A percentile compares a stretch with the other conserved stretches of the same genome.
Conservation (phyloP, 2,888 invertebrate genomes). For the Archaeoteleia sp. region DNA sequence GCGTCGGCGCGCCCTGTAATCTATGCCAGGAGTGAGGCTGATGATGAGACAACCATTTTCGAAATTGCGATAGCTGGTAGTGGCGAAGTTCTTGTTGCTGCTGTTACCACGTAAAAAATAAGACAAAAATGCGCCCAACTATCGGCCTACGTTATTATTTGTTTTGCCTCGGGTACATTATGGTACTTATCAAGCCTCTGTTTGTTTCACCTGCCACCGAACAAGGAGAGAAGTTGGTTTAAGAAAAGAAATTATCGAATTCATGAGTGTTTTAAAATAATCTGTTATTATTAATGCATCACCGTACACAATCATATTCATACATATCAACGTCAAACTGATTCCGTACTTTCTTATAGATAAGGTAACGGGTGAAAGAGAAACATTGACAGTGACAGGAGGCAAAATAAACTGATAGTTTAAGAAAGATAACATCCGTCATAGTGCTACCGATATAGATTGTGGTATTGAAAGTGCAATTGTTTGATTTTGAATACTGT, state of each 20-base stretch:
- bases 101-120: conserved; percentile 58
- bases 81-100: conserved; percentile 53
- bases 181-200: conserved; percentile 67
- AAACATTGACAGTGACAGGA: too few relatives aligned
- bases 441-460: too few relatives aligned
- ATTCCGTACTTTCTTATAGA: too few relatives aligned
- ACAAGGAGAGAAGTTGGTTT: conserved; percentile 39
- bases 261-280: conserved; percentile 32
- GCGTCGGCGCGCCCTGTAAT: conserved; percentile 73
- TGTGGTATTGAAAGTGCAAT: too few relatives aligned
- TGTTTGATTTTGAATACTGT: too few relatives aligned
- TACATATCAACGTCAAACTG: too few relatives aligned
- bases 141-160: conserved; percentile 70
- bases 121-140: conserved; percentile 61
- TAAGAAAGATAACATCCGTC: too few relatives aligned
- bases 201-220: conserved; percentile 58
- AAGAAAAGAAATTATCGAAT: conserved; percentile 24
- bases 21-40: conserved; percentile 58
- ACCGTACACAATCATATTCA: too few relatives aligned
- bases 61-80: conserved; percentile 68
- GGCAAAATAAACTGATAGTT: too few relatives aligned
- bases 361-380: too few relatives aligned
- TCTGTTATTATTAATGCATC: too few relatives aligned
- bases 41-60: conserved; percentile 74
- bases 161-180: conserved; percentile 68